Percentiles rank a stretch among this genome's conserved stretches.
These are phyloP conservation scores for Synanthedon formicaeformis DNA, from an alignment of 2,888 invertebrate species.

Conservation along the genomic window DNA sequence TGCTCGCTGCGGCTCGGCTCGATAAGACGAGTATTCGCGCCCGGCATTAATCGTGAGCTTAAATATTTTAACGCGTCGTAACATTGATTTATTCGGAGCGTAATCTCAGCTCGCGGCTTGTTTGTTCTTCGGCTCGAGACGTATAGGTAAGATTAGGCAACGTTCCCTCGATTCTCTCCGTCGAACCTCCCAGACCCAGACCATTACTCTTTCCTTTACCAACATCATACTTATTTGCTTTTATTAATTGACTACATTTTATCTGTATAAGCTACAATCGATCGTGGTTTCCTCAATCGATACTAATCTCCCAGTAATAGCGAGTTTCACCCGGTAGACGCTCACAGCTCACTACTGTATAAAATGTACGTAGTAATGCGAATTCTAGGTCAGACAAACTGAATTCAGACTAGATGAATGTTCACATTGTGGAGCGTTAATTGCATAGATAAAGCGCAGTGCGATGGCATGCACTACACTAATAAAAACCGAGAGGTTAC, in stretches of 20 bases:
- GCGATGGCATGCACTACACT: slow-evolving; percentile 36
- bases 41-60: slow-evolving; percentile 66
- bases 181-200: slow-evolving; percentile 17
- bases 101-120: slow-evolving; percentile 66
- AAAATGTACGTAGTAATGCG: no score
- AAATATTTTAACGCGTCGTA: slow-evolving; percentile 70
- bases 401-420: slow-evolving; percentile 61
- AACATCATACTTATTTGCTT: slow-evolving; percentile 28
- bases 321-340: no score
- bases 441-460: slow-evolving; percentile 60
- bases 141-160: slow-evolving; percentile 60
- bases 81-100: slow-evolving; percentile 67
- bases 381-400: slow-evolving; percentile 30
- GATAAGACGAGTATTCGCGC: slow-evolving; percentile 47
- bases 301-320: no score
- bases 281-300: slow-evolving; percentile 14
- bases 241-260: slow-evolving; percentile 34
- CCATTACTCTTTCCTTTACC: slow-evolving; percentile 28
- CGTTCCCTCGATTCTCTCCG: slow-evolving; percentile 36
- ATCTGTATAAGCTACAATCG: slow-evolving; percentile 10
- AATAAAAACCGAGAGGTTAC: no score
- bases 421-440: slow-evolving; percentile 65
- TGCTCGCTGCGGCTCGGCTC: slow-evolving; percentile 31
- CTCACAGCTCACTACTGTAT: neutral
- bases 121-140: slow-evolving; percentile 65